These are phyloP conservation scores for Cheirogaleus major DNA, from an alignment of 2,797 vertebrate species.

Conservation along the genomic window DNA sequence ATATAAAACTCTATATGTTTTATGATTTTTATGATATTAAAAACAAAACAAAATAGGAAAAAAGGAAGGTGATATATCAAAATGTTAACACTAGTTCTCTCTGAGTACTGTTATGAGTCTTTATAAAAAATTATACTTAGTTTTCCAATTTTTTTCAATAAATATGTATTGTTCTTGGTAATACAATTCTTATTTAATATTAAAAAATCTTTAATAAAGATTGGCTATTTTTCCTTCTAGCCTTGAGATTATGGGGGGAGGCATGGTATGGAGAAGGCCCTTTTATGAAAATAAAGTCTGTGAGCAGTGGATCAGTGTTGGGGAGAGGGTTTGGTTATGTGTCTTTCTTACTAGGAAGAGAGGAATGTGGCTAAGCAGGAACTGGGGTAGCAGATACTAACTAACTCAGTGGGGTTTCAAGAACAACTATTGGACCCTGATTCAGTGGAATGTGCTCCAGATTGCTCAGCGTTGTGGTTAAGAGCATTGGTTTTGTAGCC, in stretches of 20 bases:
- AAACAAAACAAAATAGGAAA: not conserved
- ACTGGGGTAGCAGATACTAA: not conserved
- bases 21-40: slow-evolving; percentile 3
- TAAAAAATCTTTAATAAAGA: not conserved
- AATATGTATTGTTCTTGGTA: not conserved
- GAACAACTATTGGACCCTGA: not conserved
- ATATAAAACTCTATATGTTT: not conserved
- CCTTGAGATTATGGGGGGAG: not conserved
- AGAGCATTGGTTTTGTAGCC: not conserved
- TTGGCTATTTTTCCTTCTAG: not conserved
- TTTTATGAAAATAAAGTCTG: not conserved
- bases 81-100: not conserved
- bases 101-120: not conserved
- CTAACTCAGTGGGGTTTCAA: not conserved
- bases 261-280: not conserved
- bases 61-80: not conserved
- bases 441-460: not conserved
- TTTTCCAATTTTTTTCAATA: not conserved
- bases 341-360: not conserved
- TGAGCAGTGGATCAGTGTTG: not conserved
- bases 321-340: not conserved
- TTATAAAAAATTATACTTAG: not conserved
- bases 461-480: not conserved
- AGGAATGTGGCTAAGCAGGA: not conserved
- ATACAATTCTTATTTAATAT: not conserved